These are phyloP conservation scores for Vulpes lagopus DNA, from an alignment of 2,113 vertebrate species.

Conservation along the genomic window DNA sequence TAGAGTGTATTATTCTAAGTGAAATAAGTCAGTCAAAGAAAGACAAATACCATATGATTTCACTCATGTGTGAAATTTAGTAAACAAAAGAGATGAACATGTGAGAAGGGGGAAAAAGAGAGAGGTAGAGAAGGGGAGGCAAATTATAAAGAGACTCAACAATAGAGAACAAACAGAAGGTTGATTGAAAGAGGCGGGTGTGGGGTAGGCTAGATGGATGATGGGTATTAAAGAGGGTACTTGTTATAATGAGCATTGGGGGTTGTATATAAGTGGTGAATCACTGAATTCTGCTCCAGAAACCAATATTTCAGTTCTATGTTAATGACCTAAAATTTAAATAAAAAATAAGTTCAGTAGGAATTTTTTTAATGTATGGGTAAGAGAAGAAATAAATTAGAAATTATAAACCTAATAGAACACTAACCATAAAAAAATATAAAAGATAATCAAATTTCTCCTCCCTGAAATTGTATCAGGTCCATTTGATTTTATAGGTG, in stretches of 20 bases:
- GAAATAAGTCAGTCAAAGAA: too few species aligned
- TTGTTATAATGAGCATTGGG: neutral
- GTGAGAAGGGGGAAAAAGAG: too few species aligned
- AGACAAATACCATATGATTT: too few species aligned
- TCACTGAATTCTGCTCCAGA: neutral
- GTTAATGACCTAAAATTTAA: neutral
- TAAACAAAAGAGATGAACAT: too few species aligned
- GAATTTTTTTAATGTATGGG: neutral
- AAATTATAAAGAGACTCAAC: neutral
- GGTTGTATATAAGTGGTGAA: neutral
- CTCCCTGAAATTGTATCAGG: neutral
- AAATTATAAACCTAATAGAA: conserved; percentile 10
- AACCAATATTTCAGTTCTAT: neutral
- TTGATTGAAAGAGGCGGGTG: neutral
- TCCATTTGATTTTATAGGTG: neutral
- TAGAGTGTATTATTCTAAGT: too few species aligned
- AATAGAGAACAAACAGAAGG: neutral
- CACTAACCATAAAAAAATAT: neutral
- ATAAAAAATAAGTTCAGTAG: neutral
- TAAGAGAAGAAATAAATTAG: neutral
- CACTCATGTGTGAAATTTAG: too few species aligned
- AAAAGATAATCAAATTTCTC: neutral
- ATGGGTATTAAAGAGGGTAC: neutral
- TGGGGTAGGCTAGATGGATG: neutral
- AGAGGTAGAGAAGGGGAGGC: too few species aligned